Evolutionary conservation across 1,140 invertebrate genomes (phyloP).

Genomic region (Tetramorium simillimum): DNA sequence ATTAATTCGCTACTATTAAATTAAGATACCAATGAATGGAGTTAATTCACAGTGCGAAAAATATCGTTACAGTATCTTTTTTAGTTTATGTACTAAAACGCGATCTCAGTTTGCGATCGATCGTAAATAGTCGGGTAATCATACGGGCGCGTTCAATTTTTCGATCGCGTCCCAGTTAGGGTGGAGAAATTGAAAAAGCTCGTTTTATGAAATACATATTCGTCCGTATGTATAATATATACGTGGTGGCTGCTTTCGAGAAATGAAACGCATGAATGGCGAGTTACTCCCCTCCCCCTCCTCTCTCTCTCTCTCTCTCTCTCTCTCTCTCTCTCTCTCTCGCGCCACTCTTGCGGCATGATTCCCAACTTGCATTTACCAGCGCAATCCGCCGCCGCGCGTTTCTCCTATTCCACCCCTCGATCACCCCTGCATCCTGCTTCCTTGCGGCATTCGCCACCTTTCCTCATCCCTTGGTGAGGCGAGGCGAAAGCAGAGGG

Average conservation of each 20-base stretch:
- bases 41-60: neutral
- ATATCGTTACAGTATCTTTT: neutral
- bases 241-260: conserved; percentile 42
- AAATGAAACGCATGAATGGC: conserved; percentile 62
- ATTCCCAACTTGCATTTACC: conserved; percentile 39
- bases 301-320: neutral
- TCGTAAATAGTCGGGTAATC: conserved; percentile 7
- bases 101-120: neutral
- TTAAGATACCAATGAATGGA: neutral
- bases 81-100: neutral
- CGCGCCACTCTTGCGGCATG: neutral
- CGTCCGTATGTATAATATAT: conserved; percentile 15
- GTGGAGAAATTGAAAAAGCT: conserved; percentile 43
- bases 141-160: neutral
- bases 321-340: neutral
- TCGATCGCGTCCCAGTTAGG: conserved; percentile 18
- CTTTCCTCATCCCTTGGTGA: conserved; percentile 48
- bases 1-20: neutral
- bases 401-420: conserved; percentile 64
- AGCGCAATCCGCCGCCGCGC: conserved; percentile 31
- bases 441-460: conserved; percentile 43
- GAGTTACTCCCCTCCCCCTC: neutral
- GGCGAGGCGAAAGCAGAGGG: conserved; percentile 6
- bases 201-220: conserved; percentile 31
- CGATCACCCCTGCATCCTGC: conserved; percentile 7